phyloP scores from a whole-genome alignment of 2,888 invertebrate species.

The Alviniconcha strummeri region DNA sequence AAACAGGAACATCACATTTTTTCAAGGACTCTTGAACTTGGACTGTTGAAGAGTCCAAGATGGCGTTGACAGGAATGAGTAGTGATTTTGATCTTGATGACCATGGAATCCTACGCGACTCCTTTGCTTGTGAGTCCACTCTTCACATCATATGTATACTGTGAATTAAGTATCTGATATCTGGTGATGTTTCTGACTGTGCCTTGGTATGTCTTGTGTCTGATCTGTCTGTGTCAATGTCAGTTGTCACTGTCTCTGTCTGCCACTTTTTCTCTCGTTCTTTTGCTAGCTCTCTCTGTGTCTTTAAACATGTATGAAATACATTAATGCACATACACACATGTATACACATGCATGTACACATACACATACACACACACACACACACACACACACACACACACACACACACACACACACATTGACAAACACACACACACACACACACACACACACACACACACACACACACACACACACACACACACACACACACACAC shows the following conservation, averaged over 20 bases:
- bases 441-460: too few species aligned
- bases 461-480: too few species aligned
- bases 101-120: slow-evolving; percentile 58
- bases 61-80: slow-evolving; percentile 60
- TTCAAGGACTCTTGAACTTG: too few species aligned
- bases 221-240: not conserved
- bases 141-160: too few species aligned
- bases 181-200: not conserved
- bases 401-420: not conserved
- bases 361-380: not conserved
- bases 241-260: not conserved
- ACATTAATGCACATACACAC: too few species aligned
- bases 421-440: too few species aligned
- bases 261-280: not conserved
- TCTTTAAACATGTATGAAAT: not conserved
- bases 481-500: not conserved
- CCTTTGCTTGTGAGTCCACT: slow-evolving; percentile 16
- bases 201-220: not conserved
- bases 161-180: not conserved
- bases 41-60: slow-evolving; percentile 22
- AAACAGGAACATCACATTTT: too few species aligned
- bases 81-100: slow-evolving; percentile 65
- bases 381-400: too few species aligned
- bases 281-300: not conserved
- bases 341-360: not conserved